These are phyloP conservation scores for Manduca sexta DNA, from an alignment of 1,140 invertebrate species.

Conservation along the genomic window DNA sequence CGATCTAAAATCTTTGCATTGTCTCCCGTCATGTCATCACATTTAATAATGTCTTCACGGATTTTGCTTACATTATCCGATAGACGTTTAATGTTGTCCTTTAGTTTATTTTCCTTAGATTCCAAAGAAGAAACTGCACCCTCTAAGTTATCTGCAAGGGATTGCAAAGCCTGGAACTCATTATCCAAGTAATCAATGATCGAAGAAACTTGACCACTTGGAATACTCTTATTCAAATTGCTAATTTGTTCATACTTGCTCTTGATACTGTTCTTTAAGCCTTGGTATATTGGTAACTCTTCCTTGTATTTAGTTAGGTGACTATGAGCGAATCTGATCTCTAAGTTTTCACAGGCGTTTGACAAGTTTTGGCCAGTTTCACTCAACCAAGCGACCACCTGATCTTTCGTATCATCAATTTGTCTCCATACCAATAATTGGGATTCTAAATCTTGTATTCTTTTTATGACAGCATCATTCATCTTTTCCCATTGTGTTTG, in stretches of 20 bases:
- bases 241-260: constrained; percentile 87
- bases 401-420: constrained; percentile 88
- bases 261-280: constrained; percentile 82
- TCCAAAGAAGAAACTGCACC: constrained; percentile 79
- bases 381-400: constrained; percentile 87
- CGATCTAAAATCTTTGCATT: constrained; percentile 87
- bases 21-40: constrained; percentile 92
- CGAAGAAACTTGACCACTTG: constrained; percentile 80
- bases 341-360: constrained; percentile 83
- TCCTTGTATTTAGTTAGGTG: constrained; percentile 89
- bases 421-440: constrained; percentile 94
- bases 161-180: constrained; percentile 84
- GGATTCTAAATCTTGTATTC: constrained; percentile 86
- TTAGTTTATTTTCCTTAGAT: constrained; percentile 82
- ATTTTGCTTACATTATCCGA: constrained; percentile 82
- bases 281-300: constrained; percentile 85
- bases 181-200: constrained; percentile 82
- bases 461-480: constrained; percentile 80
- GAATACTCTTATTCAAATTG: constrained; percentile 83
- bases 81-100: constrained; percentile 80
- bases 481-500: constrained; percentile 84
- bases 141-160: constrained; percentile 85
- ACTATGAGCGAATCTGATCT: constrained; percentile 85
- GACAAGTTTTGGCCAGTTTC: constrained; percentile 85
- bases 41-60: constrained; percentile 90